Evolutionary conservation across 2,797 vertebrate genomes (phyloP).

Genomic region (Hemitrygon akajei): DNA sequence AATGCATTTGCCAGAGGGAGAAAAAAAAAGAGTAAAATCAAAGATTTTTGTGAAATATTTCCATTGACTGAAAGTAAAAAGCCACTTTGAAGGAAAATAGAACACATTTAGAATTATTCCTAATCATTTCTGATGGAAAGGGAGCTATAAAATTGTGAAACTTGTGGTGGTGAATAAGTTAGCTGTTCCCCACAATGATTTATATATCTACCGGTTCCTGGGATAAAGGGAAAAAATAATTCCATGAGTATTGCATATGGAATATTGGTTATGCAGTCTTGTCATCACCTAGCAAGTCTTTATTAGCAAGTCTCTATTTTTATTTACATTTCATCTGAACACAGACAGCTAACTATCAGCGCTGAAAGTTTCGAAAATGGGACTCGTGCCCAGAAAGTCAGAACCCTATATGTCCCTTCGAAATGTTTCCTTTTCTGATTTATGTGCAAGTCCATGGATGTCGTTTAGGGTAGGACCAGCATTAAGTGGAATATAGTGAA

Average conservation of each 20-base stretch:
- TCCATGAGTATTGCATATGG: conserved; percentile 14
- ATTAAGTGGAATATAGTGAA: neutral
- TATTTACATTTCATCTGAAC: conserved; percentile 23
- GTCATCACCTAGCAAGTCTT: conserved; percentile 31
- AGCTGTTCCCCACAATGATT: conserved; percentile 28
- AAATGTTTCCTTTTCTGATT: conserved; percentile 23
- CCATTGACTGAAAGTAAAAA: neutral
- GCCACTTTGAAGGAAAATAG: neutral
- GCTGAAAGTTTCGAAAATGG: neutral
- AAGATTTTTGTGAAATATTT: neutral
- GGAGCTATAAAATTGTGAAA: neutral
- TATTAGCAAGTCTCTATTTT: conserved; percentile 16
- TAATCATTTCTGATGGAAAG: conserved; percentile 30
- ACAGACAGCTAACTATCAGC: conserved; percentile 13
- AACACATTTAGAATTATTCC: conserved; percentile 10
- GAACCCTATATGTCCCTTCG: neutral
- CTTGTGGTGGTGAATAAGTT: neutral
- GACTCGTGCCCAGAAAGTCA: conserved; percentile 17
- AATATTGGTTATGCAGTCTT: conserved; percentile 19
- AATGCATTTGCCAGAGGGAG: neutral
- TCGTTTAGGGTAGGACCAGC: neutral
- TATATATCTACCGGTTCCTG: conserved; percentile 2
- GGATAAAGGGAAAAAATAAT: conserved; percentile 16
- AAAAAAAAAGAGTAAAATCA: neutral
- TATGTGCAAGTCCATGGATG: conserved; percentile 16